Base-by-base conservation (phyloP, 1,140 invertebrate species). In the Calliopsis andreniformis region DNA sequence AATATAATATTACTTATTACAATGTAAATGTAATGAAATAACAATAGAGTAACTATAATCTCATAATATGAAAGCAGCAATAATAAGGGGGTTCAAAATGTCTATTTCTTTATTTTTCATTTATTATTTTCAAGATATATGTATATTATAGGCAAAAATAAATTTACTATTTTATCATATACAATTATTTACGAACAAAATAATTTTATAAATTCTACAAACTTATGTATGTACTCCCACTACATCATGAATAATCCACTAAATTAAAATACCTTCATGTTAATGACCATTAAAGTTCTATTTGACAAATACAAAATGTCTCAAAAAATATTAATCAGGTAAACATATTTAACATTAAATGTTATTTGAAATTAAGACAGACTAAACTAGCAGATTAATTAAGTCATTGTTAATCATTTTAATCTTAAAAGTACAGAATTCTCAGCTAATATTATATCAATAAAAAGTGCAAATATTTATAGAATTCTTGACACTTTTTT, bases 311-410 rank as follows among this genome's bases (percentile, higher is more conserved):
- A n/a, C 39, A 53, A 49, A 32, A 62, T 76, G 58, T 55, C 39
- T 12, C 42, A 77, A 71, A 23, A 77, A 43, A 77, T 63, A 77
- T 77, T 47, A 63, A 71, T 67, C 51, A 39, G 23, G 63, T 18
- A 56, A 56, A 56, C 16, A 39, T 76, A 66, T 66, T 51, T 66
- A 42, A 61, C 2, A 23, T 42, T 47, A 58, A 14, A 30, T 42
- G 6, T 28, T 70, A 23, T 14, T 67, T 67, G 16, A 45, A 66
- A 47, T 12, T 66, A 39, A 51, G 12, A 14, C 42, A 28, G 39
- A 53, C 14, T 35, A 69, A 32, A 4, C 3, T 53, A 70, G 1
- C 30, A 53, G 47, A 39, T 25, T 51, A 32, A 59, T 51, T 76
- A 68, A 75, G 56, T 23, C 56, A 62, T 12, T 23, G 12, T 0